Evolutionary conservation across 2,888 invertebrate genomes (phyloP).

Genomic region (Rhyacophila evoluta): DNA sequence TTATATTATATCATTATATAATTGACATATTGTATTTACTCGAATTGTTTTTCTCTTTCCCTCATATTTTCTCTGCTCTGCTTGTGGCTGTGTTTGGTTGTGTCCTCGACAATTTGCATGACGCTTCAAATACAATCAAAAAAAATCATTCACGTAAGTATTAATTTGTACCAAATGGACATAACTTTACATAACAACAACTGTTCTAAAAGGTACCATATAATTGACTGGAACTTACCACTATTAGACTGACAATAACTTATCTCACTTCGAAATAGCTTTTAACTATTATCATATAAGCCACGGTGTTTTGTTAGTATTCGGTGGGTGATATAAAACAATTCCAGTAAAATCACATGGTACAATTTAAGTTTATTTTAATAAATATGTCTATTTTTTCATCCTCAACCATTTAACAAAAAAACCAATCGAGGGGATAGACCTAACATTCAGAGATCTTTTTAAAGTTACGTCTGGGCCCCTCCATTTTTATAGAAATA

Average conservation of each 20-base stretch:
- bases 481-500: constrained; percentile 50
- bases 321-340: constrained; percentile 29
- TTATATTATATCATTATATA: constrained; percentile 41
- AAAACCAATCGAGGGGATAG: constrained; percentile 23
- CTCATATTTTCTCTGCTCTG: constrained; percentile 85
- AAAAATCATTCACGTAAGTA: constrained; percentile 81
- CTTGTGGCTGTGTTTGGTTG: constrained; percentile 86
- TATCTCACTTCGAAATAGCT: no score
- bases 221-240: constrained; percentile 42
- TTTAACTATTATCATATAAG: background rate
- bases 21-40: constrained; percentile 72
- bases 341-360: constrained; percentile 46
- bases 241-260: no score
- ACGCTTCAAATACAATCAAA: constrained; percentile 78
- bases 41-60: constrained; percentile 77
- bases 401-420: constrained; percentile 32
- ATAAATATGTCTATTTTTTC: constrained; percentile 34
- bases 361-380: constrained; percentile 37
- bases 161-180: constrained; percentile 59
- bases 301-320: background rate
- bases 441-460: constrained; percentile 33
- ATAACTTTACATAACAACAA: constrained; percentile 53
- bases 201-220: constrained; percentile 40
- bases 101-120: constrained; percentile 83
- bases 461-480: constrained; percentile 45